A percentile compares a stretch with the other conserved stretches of the same genome.
Evolutionary conservation across 2,113 vertebrate species (phyloP).

Genomic region (Carassius auratus): DNA sequence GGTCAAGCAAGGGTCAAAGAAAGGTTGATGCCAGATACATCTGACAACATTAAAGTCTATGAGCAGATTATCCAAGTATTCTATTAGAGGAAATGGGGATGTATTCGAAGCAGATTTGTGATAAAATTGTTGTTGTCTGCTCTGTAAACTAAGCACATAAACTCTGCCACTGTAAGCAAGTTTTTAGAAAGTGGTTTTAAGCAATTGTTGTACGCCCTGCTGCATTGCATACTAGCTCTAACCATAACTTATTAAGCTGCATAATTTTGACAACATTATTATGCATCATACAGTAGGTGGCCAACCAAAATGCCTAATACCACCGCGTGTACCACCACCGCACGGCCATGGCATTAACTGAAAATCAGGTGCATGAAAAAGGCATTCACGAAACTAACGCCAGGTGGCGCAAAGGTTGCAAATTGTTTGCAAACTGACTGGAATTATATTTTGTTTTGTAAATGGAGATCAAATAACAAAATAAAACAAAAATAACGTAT

Average conservation of each 20-base stretch:
- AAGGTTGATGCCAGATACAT: background rate
- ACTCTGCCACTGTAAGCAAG: background rate
- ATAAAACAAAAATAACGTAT: no score
- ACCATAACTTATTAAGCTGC: background rate
- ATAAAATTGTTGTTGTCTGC: background rate
- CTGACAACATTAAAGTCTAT: slow-evolving; percentile 33
- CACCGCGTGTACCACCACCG: no score
- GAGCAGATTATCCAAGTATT: slow-evolving; percentile 12
- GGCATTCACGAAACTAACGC: no score
- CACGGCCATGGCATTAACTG: no score
- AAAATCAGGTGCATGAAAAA: no score
- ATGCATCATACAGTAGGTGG: no score
- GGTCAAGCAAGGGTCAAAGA: slow-evolving; percentile 10
- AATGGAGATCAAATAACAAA: no score
- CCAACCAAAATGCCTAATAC: no score
- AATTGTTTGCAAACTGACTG: no score
- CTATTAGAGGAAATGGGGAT: slow-evolving; percentile 25
- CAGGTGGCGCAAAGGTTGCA: no score
- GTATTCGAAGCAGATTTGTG: background rate
- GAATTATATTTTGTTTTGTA: no score
- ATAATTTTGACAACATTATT: background rate
- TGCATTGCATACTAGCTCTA: background rate
- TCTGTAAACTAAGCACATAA: background rate
- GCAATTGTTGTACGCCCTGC: background rate
- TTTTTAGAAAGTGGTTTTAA: slow-evolving; percentile 6